Percentiles rank a stretch among this genome's conserved stretches.
phyloP scores from a whole-genome alignment of 2,113 vertebrate genomes.

The Scolopax mira region DNA sequence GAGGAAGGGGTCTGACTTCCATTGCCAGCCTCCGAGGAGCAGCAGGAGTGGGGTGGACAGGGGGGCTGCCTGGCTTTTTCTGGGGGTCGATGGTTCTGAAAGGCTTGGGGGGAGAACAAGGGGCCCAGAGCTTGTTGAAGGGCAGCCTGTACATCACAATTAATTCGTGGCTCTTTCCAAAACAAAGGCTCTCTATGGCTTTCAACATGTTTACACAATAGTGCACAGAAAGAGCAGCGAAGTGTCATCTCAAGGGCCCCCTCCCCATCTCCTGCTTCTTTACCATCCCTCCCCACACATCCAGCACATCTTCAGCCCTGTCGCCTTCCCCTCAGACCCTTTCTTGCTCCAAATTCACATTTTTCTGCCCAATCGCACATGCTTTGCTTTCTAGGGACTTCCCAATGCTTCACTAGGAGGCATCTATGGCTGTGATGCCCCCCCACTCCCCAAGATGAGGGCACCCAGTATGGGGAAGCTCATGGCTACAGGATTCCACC shows the following conservation, averaged over 20 bases:
- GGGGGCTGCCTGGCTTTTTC: neutral
- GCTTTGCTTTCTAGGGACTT: neutral
- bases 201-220: slow-evolving; percentile 19
- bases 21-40: neutral
- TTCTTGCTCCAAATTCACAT: neutral
- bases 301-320: neutral
- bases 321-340: neutral
- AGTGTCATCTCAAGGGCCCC: neutral
- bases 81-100: neutral
- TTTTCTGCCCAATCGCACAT: neutral
- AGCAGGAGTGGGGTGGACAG: neutral
- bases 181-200: slow-evolving; percentile 19
- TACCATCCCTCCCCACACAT: neutral
- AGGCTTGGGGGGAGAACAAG: neutral
- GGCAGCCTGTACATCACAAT: slow-evolving; percentile 3
- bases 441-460: neutral
- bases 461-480: neutral
- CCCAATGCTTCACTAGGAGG: neutral
- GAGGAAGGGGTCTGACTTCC: neutral
- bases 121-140: neutral
- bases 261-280: neutral
- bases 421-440: neutral
- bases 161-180: neutral
- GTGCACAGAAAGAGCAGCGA: neutral
- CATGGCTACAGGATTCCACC: neutral